A percentile compares a stretch with the other conserved stretches of the same genome.
Conservation (phyloP, 2,797 vertebrate species). For the Sebastes alutus region DNA sequence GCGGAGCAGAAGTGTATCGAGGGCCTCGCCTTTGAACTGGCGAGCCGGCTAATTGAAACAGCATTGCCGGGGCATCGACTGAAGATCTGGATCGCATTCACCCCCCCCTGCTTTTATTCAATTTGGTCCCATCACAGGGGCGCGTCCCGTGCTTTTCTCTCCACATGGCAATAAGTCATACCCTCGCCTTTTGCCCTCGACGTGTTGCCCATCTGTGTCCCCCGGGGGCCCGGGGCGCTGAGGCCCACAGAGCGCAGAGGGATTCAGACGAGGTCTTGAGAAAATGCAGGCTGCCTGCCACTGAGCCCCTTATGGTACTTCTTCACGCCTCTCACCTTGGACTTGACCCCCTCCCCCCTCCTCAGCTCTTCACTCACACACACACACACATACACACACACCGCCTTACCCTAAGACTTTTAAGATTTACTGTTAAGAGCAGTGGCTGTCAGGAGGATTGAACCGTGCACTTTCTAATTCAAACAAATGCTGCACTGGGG, state of each 20-base stretch:
- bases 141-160: slow-evolving; percentile 52
- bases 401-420: slow-evolving; percentile 32
- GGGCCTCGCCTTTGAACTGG: slow-evolving; percentile 81
- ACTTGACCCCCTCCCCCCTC: slow-evolving; percentile 69
- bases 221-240: slow-evolving; percentile 45
- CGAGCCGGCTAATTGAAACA: slow-evolving; percentile 84
- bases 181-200: slow-evolving; percentile 77
- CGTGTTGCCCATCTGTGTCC: slow-evolving; percentile 81
- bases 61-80: slow-evolving; percentile 70
- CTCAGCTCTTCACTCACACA: slow-evolving; percentile 13
- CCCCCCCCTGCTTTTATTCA: slow-evolving; percentile 75
- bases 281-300: slow-evolving; percentile 70
- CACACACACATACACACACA: slow-evolving; percentile 32
- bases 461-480: slow-evolving; percentile 85
- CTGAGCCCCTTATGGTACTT: slow-evolving; percentile 74
- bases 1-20: slow-evolving; percentile 70
- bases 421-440: slow-evolving; percentile 82
- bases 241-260: slow-evolving; percentile 42
- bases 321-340: slow-evolving; percentile 83
- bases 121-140: slow-evolving; percentile 74
- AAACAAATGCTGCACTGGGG: slow-evolving; percentile 81
- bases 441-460: slow-evolving; percentile 76
- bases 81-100: slow-evolving; percentile 83
- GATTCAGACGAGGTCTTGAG: slow-evolving; percentile 73
- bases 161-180: slow-evolving; percentile 83